Evolutionary conservation across 2,113 vertebrate genomes (phyloP).

Genomic region (Aspiorhynchus laticeps): DNA sequence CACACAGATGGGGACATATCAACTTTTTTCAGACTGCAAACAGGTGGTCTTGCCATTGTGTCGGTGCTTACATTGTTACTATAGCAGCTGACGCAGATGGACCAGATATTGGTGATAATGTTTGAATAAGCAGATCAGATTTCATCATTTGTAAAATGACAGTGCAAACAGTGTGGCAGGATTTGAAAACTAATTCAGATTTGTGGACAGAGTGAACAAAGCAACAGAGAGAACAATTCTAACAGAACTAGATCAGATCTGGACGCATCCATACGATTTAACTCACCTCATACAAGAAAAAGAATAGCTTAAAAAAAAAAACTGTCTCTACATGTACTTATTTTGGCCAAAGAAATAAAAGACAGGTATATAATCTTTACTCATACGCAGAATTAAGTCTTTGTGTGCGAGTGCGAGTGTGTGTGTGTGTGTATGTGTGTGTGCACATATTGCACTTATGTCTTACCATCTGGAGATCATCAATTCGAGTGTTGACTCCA

Average conservation of each 20-base stretch:
- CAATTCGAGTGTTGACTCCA: slow-evolving; percentile 94
- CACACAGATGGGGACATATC: not conserved
- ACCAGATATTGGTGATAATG: not conserved
- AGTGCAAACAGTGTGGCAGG: not conserved
- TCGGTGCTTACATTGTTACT: not conserved
- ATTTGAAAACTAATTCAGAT: not conserved
- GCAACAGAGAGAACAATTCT: not conserved
- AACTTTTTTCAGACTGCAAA: not conserved
- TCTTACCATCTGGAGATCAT: slow-evolving; percentile 97
- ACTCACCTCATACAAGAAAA: not conserved
- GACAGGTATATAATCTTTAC: not conserved
- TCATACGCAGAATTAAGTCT: not conserved
- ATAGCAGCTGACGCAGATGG: not conserved
- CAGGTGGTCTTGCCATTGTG: not conserved
- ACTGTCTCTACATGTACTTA: not conserved
- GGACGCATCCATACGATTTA: not conserved
- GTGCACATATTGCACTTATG: not conserved
- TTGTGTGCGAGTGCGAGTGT: not conserved
- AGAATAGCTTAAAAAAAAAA: not conserved
- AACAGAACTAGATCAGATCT: not conserved
- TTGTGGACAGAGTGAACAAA: not conserved
- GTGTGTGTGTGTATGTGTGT: not conserved
- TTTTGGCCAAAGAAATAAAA: not conserved
- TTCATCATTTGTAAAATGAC: slow-evolving; percentile 5
- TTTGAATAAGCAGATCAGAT: not conserved